A percentile compares a stretch with the other conserved stretches of the same genome.
Conservation (phyloP, 2,797 vertebrate genomes). For the Alca torda region DNA sequence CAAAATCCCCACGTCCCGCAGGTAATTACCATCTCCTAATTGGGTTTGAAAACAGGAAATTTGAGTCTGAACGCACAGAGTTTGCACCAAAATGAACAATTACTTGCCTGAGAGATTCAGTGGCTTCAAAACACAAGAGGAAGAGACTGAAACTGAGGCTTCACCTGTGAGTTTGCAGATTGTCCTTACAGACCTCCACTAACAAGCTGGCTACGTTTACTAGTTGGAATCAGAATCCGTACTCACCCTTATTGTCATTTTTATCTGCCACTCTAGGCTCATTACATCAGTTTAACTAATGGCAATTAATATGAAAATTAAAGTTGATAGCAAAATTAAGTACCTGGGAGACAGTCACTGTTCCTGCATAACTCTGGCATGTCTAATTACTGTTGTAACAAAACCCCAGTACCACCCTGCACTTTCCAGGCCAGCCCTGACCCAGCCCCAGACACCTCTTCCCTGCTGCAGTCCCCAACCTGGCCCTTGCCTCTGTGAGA, state of each 20-base stretch:
- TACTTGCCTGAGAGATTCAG: slow-evolving; percentile 20
- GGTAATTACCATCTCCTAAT: slow-evolving; percentile 79
- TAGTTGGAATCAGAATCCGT: neutral
- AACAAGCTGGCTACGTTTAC: neutral
- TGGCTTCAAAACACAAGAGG: slow-evolving; percentile 34
- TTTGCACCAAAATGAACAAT: slow-evolving; percentile 60
- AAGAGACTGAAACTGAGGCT: neutral
- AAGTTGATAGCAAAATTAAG: slow-evolving; percentile 36
- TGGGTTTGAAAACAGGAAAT: slow-evolving; percentile 70
- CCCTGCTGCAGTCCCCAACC: neutral
- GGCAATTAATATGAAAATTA: slow-evolving; percentile 52
- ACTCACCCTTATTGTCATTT: neutral
- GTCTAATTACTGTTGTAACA: neutral
- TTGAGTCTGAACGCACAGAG: slow-evolving; percentile 51
- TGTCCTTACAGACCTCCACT: neutral
- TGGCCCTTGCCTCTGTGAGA: accelerated
- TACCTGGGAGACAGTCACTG: neutral
- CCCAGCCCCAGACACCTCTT: neutral
- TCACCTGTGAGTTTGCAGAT: neutral
- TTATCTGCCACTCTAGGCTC: slow-evolving; percentile 34
- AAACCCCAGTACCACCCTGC: neutral
- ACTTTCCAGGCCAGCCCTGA: neutral
- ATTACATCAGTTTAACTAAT: slow-evolving; percentile 48
- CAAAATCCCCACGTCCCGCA: slow-evolving; percentile 70
- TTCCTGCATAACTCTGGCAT: neutral